Base-by-base conservation (phyloP, 1,140 invertebrate species). In the Glossosoma conforme region DNA sequence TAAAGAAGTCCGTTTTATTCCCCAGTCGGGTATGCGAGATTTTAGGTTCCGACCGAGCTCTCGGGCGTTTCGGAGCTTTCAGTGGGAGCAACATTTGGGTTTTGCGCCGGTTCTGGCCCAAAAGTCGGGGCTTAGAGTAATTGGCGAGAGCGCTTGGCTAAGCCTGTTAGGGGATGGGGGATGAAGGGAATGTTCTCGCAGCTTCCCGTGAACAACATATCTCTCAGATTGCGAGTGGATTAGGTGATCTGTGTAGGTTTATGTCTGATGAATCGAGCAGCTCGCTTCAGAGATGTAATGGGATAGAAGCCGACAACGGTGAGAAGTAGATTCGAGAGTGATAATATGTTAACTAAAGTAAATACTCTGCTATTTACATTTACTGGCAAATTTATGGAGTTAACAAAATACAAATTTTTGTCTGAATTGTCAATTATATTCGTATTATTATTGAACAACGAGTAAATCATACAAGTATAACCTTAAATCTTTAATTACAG, bases 121-220 rank as follows among this genome's bases (percentile, higher is more conserved):
- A 47, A 44, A 44, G 42, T 17, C 17, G 41, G 20, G 49, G 54
- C 55, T 58, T 58, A 53, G 45, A 49, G 55, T 58, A 58, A 58
- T 58, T 58, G 55, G 55, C 36, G 55, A 58, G 44, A 53, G 55
- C 51, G 52, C 51, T 41, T 38, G 45, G 46, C 50, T 58, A 58
- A 58, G 55, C 55, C 51, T 44, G 50, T 58, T 53, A 58, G 51
- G 14, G 38, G 50, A 40, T 36, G 44, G 19, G 46, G 37, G 43
- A n/a, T 43, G 19, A n/a, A 53, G 45, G 33, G 46, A 40, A 45
- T 38, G 46, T 36, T 53, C 50, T 40, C 51, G 15, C 35, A 48
- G 32, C 33, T 49, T 48, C 53, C 51, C 41, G 46, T 50, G 42
- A 49, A 56, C 53, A 58, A 57, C 55, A 58, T 58, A 58, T 58